Conservation (phyloP, 2,797 vertebrate species). For the Synanceia verrucosa region DNA sequence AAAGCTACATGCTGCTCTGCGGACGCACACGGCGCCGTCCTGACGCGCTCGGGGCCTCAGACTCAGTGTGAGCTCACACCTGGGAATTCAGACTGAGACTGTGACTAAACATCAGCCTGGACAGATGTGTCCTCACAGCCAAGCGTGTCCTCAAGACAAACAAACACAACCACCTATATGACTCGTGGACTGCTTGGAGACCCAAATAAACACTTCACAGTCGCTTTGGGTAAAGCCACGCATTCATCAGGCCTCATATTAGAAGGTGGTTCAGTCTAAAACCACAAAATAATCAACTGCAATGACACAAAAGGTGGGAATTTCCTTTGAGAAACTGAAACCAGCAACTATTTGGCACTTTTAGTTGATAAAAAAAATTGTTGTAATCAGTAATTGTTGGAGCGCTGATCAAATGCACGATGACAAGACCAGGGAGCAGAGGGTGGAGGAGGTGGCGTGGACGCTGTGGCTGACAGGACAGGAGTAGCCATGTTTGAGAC, state of each 20-base stretch:
- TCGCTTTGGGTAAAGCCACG: background rate
- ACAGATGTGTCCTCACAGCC: constrained; percentile 62
- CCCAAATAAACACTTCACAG: constrained; percentile 1
- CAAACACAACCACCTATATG: constrained; percentile 57
- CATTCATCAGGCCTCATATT: background rate
- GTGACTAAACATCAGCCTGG: constrained; percentile 59
- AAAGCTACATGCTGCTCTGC: constrained; percentile 59
- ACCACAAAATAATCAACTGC: background rate
- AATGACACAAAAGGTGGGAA: background rate
- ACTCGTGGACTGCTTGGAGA: constrained; percentile 9
- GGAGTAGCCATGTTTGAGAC: constrained; percentile 73
- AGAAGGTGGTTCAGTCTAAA: no score
- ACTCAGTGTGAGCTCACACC: constrained; percentile 66
- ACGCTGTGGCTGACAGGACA: constrained; percentile 77
- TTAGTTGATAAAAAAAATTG: background rate
- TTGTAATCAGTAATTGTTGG: background rate
- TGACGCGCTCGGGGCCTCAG: constrained; percentile 37
- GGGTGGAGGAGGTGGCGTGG: constrained; percentile 1
- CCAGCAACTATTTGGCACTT: background rate
- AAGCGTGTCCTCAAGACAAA: constrained; percentile 34
- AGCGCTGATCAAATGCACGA: constrained; percentile 22
- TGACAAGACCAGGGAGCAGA: constrained; percentile 66
- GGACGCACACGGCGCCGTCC: constrained; percentile 36
- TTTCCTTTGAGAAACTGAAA: background rate
- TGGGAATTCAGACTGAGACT: constrained; percentile 63